phyloP scores from a whole-genome alignment of 2,888 invertebrate species.

The Alcis repandata region DNA sequence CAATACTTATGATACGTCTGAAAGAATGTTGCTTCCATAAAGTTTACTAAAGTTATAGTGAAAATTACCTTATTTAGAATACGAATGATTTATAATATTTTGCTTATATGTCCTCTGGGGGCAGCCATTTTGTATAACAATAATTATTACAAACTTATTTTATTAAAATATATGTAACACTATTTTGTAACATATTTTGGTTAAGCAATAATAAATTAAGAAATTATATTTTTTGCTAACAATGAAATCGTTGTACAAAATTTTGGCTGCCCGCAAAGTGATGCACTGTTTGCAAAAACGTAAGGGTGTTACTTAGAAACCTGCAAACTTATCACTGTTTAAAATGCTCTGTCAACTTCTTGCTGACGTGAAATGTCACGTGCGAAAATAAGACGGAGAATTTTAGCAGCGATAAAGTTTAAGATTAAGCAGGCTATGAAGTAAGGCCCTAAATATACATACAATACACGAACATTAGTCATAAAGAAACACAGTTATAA shows the following conservation, averaged over 20 bases:
- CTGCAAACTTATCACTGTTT: no score
- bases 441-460: no score
- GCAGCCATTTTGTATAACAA: conserved; percentile 51
- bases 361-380: no score
- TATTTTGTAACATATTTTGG: conserved; percentile 3
- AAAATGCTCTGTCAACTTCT: no score
- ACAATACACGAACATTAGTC: conserved; percentile 43
- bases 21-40: conserved; percentile 83
- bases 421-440: no score
- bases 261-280: conserved; percentile 58
- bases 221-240: neutral
- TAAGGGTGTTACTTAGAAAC: no score
- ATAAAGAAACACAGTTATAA: conserved; percentile 41
- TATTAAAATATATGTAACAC: neutral
- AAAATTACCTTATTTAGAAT: conserved; percentile 65
- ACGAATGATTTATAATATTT: conserved; percentile 54
- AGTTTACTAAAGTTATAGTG: conserved; percentile 69
- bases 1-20: conserved; percentile 79
- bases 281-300: conserved; percentile 45
- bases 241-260: conserved; percentile 58
- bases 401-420: no score
- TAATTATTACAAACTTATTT: conserved; percentile 28
- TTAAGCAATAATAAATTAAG: neutral
- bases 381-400: no score
- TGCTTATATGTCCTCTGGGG: conserved; percentile 59